A percentile compares a stretch with the other conserved stretches of the same genome.
These are phyloP conservation scores for Danaus chrysippus DNA, from an alignment of 2,888 invertebrate species.

Conservation along the genomic window DNA sequence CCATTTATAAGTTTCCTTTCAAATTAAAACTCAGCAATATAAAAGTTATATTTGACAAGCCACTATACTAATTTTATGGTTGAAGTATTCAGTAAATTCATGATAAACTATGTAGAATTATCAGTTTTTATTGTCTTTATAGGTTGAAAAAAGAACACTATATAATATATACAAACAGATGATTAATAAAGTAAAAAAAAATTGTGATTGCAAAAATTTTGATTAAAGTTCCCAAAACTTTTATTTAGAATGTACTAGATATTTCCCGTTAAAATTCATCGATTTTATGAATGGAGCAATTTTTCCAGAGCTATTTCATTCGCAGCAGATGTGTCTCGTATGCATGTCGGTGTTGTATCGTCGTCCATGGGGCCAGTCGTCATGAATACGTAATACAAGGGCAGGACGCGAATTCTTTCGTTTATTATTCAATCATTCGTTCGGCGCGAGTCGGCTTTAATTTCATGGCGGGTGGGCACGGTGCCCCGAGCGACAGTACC, in stretches of 20 bases:
- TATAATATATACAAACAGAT: too few relatives aligned
- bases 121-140: too few relatives aligned
- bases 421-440: constrained; percentile 80
- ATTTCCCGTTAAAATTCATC: not conserved
- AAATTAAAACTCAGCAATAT: too few relatives aligned
- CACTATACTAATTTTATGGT: too few relatives aligned
- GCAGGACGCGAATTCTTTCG: constrained; percentile 78
- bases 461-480: constrained; percentile 78
- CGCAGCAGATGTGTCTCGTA: constrained; percentile 43
- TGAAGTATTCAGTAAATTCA: too few relatives aligned
- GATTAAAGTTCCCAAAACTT: not conserved
- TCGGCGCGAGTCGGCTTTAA: constrained; percentile 78
- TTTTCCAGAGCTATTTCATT: constrained; percentile 19
- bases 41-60: too few relatives aligned
- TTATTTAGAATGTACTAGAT: not conserved
- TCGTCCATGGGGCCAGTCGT: constrained; percentile 64
- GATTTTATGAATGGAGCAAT: constrained; percentile 2
- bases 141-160: too few relatives aligned
- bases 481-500: constrained; percentile 57
- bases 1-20: too few relatives aligned
- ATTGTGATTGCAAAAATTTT: too few relatives aligned
- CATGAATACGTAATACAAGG: constrained; percentile 79
- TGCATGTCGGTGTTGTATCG: constrained; percentile 41
- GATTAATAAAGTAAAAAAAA: too few relatives aligned
- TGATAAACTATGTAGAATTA: too few relatives aligned